A percentile compares a stretch with the other conserved stretches of the same genome.
Conservation (phyloP, 2,797 vertebrate species). For the Eospalax fontanierii region DNA sequence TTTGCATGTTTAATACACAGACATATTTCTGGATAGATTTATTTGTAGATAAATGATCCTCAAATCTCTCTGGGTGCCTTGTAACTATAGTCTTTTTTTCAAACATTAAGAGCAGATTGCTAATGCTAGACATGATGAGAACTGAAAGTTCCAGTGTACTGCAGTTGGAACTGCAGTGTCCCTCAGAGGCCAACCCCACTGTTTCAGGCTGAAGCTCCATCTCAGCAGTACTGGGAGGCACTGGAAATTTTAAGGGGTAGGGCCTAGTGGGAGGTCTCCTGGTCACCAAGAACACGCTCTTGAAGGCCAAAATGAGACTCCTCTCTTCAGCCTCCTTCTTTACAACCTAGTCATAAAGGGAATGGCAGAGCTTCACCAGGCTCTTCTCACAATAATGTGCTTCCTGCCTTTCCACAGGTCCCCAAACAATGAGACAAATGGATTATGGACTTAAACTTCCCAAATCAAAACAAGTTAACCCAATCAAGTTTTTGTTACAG, state of each 20-base stretch:
- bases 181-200: no score
- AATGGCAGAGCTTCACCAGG: background rate
- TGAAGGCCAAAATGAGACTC: background rate
- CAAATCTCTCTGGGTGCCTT: background rate
- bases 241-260: background rate
- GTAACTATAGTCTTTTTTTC: background rate
- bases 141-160: conserved; percentile 31
- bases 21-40: background rate
- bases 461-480: background rate
- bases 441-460: background rate
- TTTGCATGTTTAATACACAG: background rate
- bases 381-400: background rate
- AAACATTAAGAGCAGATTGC: background rate
- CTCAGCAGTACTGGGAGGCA: background rate
- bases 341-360: background rate
- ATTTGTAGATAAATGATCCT: background rate
- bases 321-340: background rate
- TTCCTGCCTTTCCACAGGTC: background rate
- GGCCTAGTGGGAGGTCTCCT: no score
- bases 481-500: background rate
- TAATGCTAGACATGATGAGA: background rate
- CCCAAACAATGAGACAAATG: background rate
- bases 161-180: background rate
- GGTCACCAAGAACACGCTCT: background rate
- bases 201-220: background rate